Percentiles rank a stretch among this genome's conserved stretches.
These are phyloP conservation scores for Aethina tumida DNA, from an alignment of 1,140 invertebrate genomes.

Conservation along the genomic window DNA sequence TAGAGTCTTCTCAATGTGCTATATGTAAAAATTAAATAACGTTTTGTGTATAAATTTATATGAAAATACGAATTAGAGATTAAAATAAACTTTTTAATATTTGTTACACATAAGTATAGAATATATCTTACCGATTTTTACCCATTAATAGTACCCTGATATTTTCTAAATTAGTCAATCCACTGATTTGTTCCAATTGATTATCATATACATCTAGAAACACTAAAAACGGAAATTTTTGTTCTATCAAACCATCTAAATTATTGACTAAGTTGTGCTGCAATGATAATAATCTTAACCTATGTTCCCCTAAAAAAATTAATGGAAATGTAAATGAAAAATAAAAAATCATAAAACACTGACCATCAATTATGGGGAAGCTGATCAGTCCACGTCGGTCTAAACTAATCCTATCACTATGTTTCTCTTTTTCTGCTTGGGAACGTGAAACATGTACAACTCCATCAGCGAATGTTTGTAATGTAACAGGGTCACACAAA, in stretches of 20 bases:
- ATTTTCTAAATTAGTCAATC: conserved; percentile 61
- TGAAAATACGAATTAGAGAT: not conserved
- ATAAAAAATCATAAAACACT: conserved; percentile 31
- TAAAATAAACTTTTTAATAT: conserved; percentile 1
- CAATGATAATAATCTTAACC: conserved; percentile 71
- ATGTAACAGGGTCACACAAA: conserved; percentile 20
- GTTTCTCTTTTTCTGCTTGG: conserved; percentile 57
- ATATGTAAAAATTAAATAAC: not conserved
- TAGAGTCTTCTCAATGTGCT: conserved; percentile 10
- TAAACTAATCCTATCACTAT: conserved; percentile 67
- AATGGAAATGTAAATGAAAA: not conserved
- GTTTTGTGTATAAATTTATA: not conserved
- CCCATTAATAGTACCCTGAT: conserved; percentile 78
- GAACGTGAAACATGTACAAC: conserved; percentile 51
- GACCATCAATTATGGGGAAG: conserved; percentile 69
- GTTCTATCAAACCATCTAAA: conserved; percentile 51
- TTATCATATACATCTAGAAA: conserved; percentile 92
- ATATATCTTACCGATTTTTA: conserved; percentile 58
- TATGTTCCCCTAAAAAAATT: conserved; percentile 35
- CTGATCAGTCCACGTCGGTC: conserved; percentile 64
- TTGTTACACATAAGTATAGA: not conserved
- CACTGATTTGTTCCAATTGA: conserved; percentile 76
- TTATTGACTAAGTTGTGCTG: conserved; percentile 83
- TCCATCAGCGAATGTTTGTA: conserved; percentile 27
- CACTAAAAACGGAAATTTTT: conserved; percentile 64